Evolutionary conservation across 2,888 invertebrate genomes (phyloP).

Genomic region (Patella pellucida): DNA sequence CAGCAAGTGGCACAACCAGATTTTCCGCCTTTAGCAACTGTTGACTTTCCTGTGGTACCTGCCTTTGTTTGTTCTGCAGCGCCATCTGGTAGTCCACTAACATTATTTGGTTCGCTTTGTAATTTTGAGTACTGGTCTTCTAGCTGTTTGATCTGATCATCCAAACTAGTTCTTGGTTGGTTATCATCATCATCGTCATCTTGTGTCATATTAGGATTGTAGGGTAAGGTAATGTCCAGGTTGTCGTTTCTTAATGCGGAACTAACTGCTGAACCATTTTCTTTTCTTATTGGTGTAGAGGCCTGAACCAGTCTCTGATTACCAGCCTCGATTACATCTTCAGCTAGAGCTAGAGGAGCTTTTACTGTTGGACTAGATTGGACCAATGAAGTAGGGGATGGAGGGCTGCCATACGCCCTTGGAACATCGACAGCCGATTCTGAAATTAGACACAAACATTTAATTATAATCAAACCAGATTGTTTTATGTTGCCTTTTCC

Average conservation of each 20-base stretch:
- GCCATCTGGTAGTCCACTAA: slow-evolving; percentile 18
- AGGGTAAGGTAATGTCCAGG: slow-evolving; percentile 37
- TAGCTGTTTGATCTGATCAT: slow-evolving; percentile 58
- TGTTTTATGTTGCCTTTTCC: no score
- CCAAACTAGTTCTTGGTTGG: slow-evolving; percentile 47
- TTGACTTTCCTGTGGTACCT: slow-evolving; percentile 25
- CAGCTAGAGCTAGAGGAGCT: slow-evolving; percentile 42
- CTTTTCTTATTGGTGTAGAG: background rate
- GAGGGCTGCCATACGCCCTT: slow-evolving; percentile 14
- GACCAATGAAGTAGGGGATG: slow-evolving; percentile 27
- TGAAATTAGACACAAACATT: slow-evolving; percentile 30
- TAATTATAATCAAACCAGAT: no score
- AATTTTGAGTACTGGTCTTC: slow-evolving; percentile 52
- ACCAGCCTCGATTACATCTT: slow-evolving; percentile 28
- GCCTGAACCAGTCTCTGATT: background rate
- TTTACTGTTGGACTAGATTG: slow-evolving; percentile 42
- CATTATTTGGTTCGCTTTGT: slow-evolving; percentile 44
- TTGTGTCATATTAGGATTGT: slow-evolving; percentile 45
- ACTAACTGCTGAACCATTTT: slow-evolving; percentile 2
- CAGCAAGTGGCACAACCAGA: slow-evolving; percentile 37
- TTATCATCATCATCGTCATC: slow-evolving; percentile 42
- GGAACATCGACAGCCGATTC: slow-evolving; percentile 51
- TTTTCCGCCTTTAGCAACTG: slow-evolving; percentile 7
- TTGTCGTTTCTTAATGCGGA: slow-evolving; percentile 15
- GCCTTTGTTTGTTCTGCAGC: slow-evolving; percentile 14